Evolutionary conservation across 2,888 invertebrate species (phyloP).

Genomic region (Parnassius glacialis): DNA sequence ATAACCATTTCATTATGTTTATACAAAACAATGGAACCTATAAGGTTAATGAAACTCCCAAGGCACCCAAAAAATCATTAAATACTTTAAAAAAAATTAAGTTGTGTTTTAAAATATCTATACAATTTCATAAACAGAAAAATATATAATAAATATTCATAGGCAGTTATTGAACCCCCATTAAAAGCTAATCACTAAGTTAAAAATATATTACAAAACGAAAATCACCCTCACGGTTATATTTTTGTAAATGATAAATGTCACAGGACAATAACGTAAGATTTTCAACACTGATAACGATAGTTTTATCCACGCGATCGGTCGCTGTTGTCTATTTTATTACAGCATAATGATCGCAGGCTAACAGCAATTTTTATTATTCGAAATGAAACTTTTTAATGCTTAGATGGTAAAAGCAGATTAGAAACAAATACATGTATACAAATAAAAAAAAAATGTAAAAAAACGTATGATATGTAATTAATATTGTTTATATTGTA

Average conservation of each 20-base stretch:
- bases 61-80: no score
- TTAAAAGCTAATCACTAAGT: no score
- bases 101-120: no score
- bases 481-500: neutral
- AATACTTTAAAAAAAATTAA: no score
- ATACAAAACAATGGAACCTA: no score
- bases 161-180: no score
- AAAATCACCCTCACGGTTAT: neutral
- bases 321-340: slow-evolving; percentile 34
- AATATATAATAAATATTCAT: no score
- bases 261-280: slow-evolving; percentile 37
- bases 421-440: neutral
- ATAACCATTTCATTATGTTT: no score
- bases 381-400: neutral
- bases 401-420: neutral
- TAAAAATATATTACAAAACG: no score
- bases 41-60: no score
- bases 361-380: slow-evolving; percentile 1
- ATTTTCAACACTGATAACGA: slow-evolving; percentile 38
- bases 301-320: slow-evolving; percentile 42
- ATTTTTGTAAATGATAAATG: slow-evolving; percentile 33
- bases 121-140: no score
- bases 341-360: slow-evolving; percentile 12
- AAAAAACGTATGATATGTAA: neutral
- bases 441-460: neutral